These are phyloP conservation scores for Archegozetes longisetosus DNA, from an alignment of 1,140 invertebrate genomes.

Conservation along the genomic window DNA sequence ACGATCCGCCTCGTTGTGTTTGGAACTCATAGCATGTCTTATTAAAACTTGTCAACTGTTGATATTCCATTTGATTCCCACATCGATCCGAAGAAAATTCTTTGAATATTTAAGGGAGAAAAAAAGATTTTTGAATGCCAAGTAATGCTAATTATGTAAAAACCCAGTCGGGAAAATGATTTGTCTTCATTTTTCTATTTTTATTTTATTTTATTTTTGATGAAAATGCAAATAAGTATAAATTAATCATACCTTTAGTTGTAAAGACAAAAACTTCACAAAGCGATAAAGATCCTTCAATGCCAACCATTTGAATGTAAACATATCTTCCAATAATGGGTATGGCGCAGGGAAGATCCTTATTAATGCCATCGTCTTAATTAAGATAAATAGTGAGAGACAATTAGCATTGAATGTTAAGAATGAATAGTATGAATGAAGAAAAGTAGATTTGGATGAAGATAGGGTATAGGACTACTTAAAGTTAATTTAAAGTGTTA, in stretches of 20 bases:
- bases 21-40: conserved; percentile 72
- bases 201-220: background rate
- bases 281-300: conserved; percentile 68
- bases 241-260: conserved; percentile 48
- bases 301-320: conserved; percentile 70
- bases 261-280: conserved; percentile 84
- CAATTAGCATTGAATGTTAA: background rate
- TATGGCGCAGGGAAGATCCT: conserved; percentile 69
- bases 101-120: background rate
- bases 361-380: conserved; percentile 69
- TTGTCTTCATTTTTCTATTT: background rate
- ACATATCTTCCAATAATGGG: conserved; percentile 67
- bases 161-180: background rate
- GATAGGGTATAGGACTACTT: background rate
- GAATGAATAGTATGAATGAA: background rate
- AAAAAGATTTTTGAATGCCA: background rate
- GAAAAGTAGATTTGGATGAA: background rate
- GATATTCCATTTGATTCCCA: conserved; percentile 15
- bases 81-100: conserved; percentile 19
- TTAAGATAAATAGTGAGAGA: background rate
- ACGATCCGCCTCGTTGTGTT: conserved; percentile 46
- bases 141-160: background rate
- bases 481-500: background rate
- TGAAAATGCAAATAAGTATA: conserved; percentile 7
- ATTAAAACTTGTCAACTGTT: conserved; percentile 31